These are phyloP conservation scores for Apodemia duryi DNA, from an alignment of 2,888 invertebrate species.

Conservation along the genomic window DNA sequence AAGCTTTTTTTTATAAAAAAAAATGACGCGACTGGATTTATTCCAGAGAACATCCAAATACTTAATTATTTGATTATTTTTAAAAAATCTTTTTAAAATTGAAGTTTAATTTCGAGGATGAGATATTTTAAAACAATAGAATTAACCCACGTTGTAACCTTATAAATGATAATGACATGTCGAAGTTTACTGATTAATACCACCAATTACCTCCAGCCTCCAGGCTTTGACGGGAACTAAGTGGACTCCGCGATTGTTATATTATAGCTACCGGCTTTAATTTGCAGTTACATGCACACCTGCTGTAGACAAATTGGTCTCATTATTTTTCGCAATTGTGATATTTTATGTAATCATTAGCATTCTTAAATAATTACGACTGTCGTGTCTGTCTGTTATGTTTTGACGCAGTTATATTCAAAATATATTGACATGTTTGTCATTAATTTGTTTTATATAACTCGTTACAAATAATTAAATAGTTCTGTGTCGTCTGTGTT, in stretches of 20 bases:
- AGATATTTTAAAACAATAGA: no score
- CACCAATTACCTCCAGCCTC: neutral
- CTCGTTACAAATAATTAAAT: no score
- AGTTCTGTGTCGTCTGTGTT: no score
- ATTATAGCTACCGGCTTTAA: neutral
- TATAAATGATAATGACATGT: neutral
- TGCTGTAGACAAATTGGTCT: neutral
- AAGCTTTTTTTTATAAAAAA: no score
- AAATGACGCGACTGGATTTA: no score
- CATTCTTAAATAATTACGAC: neutral
- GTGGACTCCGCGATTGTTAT: neutral
- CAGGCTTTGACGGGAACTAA: conserved; percentile 7
- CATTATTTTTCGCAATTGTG: neutral
- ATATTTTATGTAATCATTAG: neutral
- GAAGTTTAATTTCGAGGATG: no score
- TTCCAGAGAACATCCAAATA: no score
- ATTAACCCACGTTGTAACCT: neutral
- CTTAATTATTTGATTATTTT: no score
- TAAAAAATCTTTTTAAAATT: no score
- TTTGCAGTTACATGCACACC: neutral
- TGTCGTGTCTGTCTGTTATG: neutral
- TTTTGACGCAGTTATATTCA: neutral
- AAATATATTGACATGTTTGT: neutral
- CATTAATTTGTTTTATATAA: neutral
- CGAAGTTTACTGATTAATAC: neutral